phyloP scores from a whole-genome alignment of 2,888 invertebrate genomes.

The Papilio demoleus region DNA sequence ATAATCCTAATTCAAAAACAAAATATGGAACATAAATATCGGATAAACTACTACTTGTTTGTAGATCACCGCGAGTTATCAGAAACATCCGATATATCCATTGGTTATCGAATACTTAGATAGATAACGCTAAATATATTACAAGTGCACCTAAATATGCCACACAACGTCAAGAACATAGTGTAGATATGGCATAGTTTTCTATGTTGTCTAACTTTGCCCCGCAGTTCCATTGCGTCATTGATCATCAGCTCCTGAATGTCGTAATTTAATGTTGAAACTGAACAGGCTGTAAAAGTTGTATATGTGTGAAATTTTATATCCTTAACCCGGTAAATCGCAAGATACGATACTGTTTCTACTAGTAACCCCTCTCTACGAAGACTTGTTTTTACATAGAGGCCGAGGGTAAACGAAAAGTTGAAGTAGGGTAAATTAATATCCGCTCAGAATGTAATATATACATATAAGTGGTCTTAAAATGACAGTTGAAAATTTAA shows the following conservation, averaged over 20 bases:
- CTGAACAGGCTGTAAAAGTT: neutral
- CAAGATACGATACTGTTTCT: too few relatives aligned
- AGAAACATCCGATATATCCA: slow-evolving; percentile 61
- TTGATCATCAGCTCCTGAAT: neutral
- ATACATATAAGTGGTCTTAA: too few relatives aligned
- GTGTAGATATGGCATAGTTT: neutral
- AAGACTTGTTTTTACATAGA: too few relatives aligned
- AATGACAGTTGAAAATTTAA: too few relatives aligned
- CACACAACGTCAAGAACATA: slow-evolving; percentile 9
- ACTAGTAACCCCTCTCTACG: too few relatives aligned
- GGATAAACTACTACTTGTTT: slow-evolving; percentile 31
- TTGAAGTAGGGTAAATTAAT: too few relatives aligned
- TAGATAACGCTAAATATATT: slow-evolving; percentile 58
- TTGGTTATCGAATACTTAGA: slow-evolving; percentile 62
- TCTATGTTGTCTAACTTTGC: neutral
- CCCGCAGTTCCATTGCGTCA: neutral
- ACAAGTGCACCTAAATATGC: slow-evolving; percentile 45
- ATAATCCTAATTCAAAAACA: neutral
- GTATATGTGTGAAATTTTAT: too few relatives aligned
- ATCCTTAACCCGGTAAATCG: too few relatives aligned
- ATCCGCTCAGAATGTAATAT: too few relatives aligned
- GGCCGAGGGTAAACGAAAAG: too few relatives aligned
- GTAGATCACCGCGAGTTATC: slow-evolving; percentile 53
- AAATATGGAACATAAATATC: neutral
- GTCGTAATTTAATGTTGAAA: neutral